Conservation (phyloP, 2,797 vertebrate species). For the Thripadectes ignobilis region DNA sequence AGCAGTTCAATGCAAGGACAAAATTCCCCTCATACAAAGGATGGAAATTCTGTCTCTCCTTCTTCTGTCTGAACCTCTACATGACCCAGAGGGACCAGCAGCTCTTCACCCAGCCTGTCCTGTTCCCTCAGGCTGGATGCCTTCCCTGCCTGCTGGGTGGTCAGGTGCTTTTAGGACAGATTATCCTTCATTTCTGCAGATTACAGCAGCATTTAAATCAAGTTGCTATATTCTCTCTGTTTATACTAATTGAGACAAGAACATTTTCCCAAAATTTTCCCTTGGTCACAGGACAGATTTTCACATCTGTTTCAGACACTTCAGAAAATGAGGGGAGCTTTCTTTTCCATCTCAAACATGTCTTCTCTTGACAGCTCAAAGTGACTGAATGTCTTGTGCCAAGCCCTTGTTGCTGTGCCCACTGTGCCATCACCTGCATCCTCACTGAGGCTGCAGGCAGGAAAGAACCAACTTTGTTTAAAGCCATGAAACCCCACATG, state of each 20-base stretch:
- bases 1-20: not conserved
- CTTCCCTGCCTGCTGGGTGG: not conserved
- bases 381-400: not conserved
- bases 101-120: not conserved
- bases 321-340: not conserved
- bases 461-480: not conserved
- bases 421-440: not conserved
- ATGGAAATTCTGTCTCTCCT: not conserved
- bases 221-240: not conserved
- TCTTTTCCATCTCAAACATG: not conserved
- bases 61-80: accelerated
- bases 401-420: not conserved
- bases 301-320: not conserved
- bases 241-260: not conserved
- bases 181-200: not conserved
- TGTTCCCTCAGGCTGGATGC: not conserved
- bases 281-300: not conserved
- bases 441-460: not conserved
- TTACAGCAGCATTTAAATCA: not conserved
- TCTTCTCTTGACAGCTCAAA: not conserved
- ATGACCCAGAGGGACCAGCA: not conserved
- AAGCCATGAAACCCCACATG: not conserved
- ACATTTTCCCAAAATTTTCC: not conserved
- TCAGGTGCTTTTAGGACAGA: not conserved
- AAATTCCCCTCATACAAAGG: not conserved